Conservation (phyloP, 53 echinoderm and acorn worm genomes). For the Actinopyga echinites region DNA sequence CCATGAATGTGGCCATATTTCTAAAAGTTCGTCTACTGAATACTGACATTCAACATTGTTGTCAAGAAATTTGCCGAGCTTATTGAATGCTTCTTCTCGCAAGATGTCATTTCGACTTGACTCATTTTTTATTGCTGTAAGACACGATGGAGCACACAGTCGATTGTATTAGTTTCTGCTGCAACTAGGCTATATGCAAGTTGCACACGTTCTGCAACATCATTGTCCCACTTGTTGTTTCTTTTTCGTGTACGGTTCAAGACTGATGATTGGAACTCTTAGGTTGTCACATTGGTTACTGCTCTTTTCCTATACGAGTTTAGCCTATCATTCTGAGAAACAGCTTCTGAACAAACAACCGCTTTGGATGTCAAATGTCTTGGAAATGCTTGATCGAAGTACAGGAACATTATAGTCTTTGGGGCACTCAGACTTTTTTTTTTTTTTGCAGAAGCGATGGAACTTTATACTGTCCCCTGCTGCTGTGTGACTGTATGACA, state of each 20-base stretch:
- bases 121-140: slow-evolving; percentile 7
- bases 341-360: slow-evolving; percentile 47
- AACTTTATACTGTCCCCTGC: slow-evolving; percentile 25
- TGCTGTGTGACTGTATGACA: slow-evolving; percentile 33
- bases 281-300: slow-evolving; percentile 51
- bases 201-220: slow-evolving; percentile 54
- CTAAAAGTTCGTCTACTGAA: slow-evolving; percentile 59
- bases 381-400: slow-evolving; percentile 43
- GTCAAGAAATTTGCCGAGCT: slow-evolving; percentile 48
- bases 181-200: slow-evolving; percentile 52
- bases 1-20: slow-evolving; percentile 48
- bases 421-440: slow-evolving; percentile 45
- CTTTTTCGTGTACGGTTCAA: slow-evolving; percentile 50
- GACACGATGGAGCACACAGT: slow-evolving; percentile 50
- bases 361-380: slow-evolving; percentile 47
- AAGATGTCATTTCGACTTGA: slow-evolving; percentile 42
- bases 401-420: slow-evolving; percentile 29
- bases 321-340: background rate
- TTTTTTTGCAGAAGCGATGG: slow-evolving; percentile 47
- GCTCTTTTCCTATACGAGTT: background rate
- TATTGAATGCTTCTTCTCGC: slow-evolving; percentile 35
- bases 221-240: slow-evolving; percentile 58
- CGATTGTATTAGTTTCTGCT: slow-evolving; percentile 58
- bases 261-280: slow-evolving; percentile 43
- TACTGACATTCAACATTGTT: slow-evolving; percentile 60